phyloP scores from a whole-genome alignment of 2,797 vertebrate genomes.

The Helarctos malayanus region DNA sequence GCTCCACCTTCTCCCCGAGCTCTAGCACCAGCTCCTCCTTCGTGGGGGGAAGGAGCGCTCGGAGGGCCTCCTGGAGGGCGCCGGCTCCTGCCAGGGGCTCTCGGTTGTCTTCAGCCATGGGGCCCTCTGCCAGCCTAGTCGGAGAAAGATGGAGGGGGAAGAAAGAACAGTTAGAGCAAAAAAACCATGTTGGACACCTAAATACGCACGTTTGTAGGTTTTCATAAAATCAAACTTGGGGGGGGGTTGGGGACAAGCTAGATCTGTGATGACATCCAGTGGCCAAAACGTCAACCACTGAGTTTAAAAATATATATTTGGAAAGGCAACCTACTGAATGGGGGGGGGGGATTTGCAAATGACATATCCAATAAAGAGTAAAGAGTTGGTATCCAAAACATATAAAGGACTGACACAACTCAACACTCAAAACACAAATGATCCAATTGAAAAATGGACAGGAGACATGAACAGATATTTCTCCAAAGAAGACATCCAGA shows the following conservation, averaged over 20 bases:
- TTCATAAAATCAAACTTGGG: neutral
- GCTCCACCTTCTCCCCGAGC: conserved; percentile 90
- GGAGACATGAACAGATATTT: neutral
- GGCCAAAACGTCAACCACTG: neutral
- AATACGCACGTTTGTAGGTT: neutral
- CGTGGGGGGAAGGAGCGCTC: conserved; percentile 86
- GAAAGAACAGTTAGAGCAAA: neutral
- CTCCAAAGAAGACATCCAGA: neutral
- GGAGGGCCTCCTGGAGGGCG: conserved; percentile 88
- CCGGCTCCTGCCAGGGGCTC: neutral
- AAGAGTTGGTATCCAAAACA: neutral
- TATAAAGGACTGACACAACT: neutral
- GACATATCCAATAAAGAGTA: neutral
- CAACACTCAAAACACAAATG: neutral
- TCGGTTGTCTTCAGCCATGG: neutral
- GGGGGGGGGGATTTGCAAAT: neutral
- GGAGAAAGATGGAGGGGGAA: neutral
- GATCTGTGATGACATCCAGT: neutral
- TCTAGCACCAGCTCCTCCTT: conserved; percentile 89
- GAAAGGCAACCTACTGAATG: neutral
- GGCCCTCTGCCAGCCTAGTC: neutral
- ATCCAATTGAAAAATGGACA: neutral
- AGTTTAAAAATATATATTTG: neutral
- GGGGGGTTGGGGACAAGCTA: neutral
- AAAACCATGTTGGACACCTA: neutral